Base-by-base conservation (phyloP, 1,140 invertebrate species). In the Dolichoris vasculosae region DNA sequence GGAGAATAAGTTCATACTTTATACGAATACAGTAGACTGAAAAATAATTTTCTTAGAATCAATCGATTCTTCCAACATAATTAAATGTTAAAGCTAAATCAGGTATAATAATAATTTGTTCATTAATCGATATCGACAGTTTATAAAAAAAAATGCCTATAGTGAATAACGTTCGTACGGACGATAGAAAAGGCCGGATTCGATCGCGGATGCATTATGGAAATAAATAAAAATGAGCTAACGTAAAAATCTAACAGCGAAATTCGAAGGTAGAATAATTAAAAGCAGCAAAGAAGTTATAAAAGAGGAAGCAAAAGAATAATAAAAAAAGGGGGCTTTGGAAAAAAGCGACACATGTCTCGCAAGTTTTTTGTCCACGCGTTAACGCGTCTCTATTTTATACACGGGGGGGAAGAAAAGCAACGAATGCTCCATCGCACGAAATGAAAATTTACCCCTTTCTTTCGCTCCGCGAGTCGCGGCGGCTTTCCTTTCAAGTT, bases 401-500 rank as follows among this genome's bases (percentile, higher is more conserved):
- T 32, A 6, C 67, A 23, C 4, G 69, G 23, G 69, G 23, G 6
- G 2, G 38, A 73, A 30, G 35, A 30, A 69, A 38, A 69, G 38
- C 30, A 43, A 2, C 64, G 55, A 76, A 17, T 40, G 40, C 71
- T 59, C 71, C 55, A 83, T 76, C 71, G 35, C 15, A 55, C 43
- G 46, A 82, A 82, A 82, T 71, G 79, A 73, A 75, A 82, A 75
- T 82, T 73, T 69, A 67, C 17, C 71, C 38, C 32, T 40, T 51
- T 13, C 2, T 77, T 23, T 13, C 75, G 26, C 9, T 4, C 20
- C 9, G 2, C 55, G 3, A 26, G 3, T 20, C 75, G n/a, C 46
- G 7, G 30, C 43, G 17, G 4, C 32, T 38, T 79, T 63, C 23
- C 48, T 63, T 79, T 59, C 77, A 1, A 38, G 11, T 55, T 30